Conservation (phyloP, 2,113 vertebrate genomes). For the Phalacrocorax brasilianus region DNA sequence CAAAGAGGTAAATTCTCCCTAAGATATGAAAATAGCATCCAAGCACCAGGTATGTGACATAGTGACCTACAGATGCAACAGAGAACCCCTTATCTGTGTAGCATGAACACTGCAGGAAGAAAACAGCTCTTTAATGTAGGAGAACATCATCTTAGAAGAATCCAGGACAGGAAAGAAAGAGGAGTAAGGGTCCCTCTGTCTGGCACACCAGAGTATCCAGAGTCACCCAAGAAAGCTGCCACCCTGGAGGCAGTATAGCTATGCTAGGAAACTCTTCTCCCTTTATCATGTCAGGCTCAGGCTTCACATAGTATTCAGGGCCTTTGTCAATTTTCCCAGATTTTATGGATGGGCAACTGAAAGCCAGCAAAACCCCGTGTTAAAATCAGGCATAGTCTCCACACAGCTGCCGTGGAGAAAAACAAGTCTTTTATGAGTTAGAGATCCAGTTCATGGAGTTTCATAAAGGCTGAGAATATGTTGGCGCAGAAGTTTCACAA, state of each 20-base stretch:
- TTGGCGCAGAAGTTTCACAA: not conserved
- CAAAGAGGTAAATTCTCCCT: not conserved
- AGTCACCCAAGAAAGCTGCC: not conserved
- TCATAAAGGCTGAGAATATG: not conserved
- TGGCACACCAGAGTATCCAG: rapidly evolving
- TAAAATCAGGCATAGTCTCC: not conserved
- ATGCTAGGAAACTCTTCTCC: not conserved
- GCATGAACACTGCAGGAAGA: not conserved
- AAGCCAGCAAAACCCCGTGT: not conserved
- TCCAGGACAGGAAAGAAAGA: not conserved
- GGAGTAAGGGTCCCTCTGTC: not conserved
- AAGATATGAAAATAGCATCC: not conserved
- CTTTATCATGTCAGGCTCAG: not conserved
- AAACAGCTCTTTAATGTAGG: not conserved
- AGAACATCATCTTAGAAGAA: not conserved
- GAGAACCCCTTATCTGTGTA: not conserved
- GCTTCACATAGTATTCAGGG: not conserved
- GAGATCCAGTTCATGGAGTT: not conserved
- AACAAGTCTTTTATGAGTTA: not conserved
- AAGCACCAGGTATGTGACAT: not conserved
- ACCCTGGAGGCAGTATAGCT: not conserved
- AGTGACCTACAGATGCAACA: not conserved
- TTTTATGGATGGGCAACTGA: not conserved
- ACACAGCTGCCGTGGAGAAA: not conserved
- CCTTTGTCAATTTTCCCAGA: not conserved